Evolutionary conservation across 2,888 invertebrate species (phyloP).

Genomic region (Darwinula stevensoni): DNA sequence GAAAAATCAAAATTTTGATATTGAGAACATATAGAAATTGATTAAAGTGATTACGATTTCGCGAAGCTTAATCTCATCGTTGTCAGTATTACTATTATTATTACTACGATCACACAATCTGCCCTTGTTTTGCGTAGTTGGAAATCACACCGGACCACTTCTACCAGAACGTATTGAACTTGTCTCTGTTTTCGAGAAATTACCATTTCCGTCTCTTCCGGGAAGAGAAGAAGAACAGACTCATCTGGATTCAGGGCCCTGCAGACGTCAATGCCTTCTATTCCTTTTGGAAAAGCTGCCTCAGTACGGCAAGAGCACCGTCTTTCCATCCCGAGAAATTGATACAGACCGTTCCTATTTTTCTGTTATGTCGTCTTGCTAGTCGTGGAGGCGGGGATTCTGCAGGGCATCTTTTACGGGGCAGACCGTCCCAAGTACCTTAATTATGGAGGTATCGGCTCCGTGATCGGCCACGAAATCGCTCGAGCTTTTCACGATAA

Average conservation of each 20-base stretch:
- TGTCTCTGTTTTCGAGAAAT: conserved; percentile 48
- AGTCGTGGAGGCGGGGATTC: conserved; percentile 80
- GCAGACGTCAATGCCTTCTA: conserved; percentile 64
- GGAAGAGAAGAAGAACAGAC: conserved; percentile 48
- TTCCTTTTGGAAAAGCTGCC: conserved; percentile 54
- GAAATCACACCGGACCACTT: conserved; percentile 36
- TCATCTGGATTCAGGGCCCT: conserved; percentile 44
- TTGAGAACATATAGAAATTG: no score
- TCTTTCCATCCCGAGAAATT: no score
- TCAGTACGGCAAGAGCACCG: conserved; percentile 50
- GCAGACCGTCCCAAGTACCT: conserved; percentile 62
- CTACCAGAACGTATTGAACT: conserved; percentile 39
- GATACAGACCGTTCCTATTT: background rate
- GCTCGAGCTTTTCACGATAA: conserved; percentile 28
- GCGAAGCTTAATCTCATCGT: no score
- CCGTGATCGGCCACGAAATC: conserved; percentile 72
- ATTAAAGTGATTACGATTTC: no score
- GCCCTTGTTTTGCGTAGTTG: no score
- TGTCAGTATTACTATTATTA: no score
- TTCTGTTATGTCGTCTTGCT: conserved; percentile 10
- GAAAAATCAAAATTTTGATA: no score
- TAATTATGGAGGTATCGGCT: conserved; percentile 74
- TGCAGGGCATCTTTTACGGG: conserved; percentile 71
- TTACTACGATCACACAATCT: no score
- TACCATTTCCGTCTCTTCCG: conserved; percentile 44